phyloP scores from a whole-genome alignment of 2,888 invertebrate genomes.

The Epirrhoe tristata region DNA sequence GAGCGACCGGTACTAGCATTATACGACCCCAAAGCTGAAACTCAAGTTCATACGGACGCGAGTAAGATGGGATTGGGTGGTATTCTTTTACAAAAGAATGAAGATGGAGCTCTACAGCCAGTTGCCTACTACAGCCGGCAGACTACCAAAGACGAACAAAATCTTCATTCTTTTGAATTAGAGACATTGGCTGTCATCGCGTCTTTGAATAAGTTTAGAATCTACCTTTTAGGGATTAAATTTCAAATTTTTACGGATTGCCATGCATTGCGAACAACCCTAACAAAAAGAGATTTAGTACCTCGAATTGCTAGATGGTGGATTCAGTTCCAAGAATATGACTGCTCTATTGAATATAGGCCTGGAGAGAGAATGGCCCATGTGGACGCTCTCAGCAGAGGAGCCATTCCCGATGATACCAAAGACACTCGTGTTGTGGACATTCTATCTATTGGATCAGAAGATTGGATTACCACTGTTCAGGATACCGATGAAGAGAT shows the following conservation, averaged over 20 bases:
- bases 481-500: not conserved
- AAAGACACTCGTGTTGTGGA: not conserved
- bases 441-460: not conserved
- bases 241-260: constrained; percentile 3
- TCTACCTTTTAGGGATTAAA: not conserved
- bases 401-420: not conserved
- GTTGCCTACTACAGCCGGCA: not conserved
- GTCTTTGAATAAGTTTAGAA: not conserved
- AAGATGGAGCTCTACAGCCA: not conserved
- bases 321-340: not conserved
- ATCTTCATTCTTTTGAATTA: not conserved
- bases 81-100: not conserved
- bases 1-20: not conserved
- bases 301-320: not conserved
- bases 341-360: not conserved
- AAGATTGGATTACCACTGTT: not conserved
- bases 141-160: not conserved
- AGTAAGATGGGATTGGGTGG: not conserved
- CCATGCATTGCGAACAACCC: not conserved
- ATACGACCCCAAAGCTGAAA: not conserved
- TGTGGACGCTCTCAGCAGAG: not conserved
- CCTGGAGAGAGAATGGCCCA: not conserved
- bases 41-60: not conserved
- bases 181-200: not conserved
- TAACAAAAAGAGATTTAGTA: not conserved